Conservation (phyloP, 2,113 vertebrate genomes). For the Orthonyx spaldingii region DNA sequence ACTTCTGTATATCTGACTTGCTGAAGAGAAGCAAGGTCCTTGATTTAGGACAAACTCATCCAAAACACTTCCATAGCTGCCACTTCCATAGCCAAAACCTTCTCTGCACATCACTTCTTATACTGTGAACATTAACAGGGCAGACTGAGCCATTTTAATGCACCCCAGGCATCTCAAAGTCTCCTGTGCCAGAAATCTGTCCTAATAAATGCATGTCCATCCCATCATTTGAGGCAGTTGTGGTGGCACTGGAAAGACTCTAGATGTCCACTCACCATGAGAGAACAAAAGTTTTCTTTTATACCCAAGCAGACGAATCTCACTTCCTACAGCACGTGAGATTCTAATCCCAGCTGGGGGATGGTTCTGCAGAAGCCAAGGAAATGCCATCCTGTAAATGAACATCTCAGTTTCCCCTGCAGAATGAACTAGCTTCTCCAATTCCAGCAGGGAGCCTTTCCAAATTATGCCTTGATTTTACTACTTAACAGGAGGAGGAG, state of each 20-base stretch:
- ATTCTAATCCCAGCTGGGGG: background rate
- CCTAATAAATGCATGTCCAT: background rate
- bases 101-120: background rate
- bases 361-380: background rate
- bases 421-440: background rate
- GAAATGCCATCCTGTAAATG: background rate
- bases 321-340: background rate
- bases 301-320: background rate
- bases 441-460: background rate
- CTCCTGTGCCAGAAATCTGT: background rate
- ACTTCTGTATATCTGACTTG: background rate
- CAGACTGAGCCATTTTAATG: background rate
- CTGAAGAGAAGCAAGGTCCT: background rate
- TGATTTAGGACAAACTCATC: background rate
- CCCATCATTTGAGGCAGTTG: background rate
- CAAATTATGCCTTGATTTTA: slow-evolving; percentile 13
- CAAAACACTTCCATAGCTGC: background rate
- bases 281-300: background rate
- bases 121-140: rapidly evolving
- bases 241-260: background rate
- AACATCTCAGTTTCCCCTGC: background rate
- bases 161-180: background rate
- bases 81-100: background rate
- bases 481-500: background rate
- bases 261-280: background rate